phyloP scores from a whole-genome alignment of 2,113 vertebrate genomes.

The Pao palembangensis region DNA sequence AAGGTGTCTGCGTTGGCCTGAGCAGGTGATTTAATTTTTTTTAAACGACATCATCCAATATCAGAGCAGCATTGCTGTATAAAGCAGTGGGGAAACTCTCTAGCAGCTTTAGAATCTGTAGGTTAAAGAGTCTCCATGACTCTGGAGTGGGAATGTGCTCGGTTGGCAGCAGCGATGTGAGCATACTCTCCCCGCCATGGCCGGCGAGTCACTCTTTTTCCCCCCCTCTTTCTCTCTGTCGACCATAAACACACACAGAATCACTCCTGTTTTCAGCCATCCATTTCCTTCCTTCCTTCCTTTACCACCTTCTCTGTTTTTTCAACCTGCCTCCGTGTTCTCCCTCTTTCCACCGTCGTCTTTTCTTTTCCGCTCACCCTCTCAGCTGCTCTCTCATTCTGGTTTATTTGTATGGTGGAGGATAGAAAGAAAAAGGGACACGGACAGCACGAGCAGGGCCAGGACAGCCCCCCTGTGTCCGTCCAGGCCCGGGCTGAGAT shows the following conservation, averaged over 20 bases:
- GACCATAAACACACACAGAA: constrained; percentile 28
- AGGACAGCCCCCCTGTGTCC: constrained; percentile 63
- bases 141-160: constrained; percentile 64
- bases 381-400: constrained; percentile 45
- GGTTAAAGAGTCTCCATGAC: constrained; percentile 65
- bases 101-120: constrained; percentile 46
- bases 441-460: constrained; percentile 49
- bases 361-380: constrained; percentile 22
- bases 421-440: constrained; percentile 39
- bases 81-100: constrained; percentile 1
- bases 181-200: constrained; percentile 61
- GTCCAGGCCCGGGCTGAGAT: constrained; percentile 60
- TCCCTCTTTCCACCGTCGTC: constrained; percentile 18
- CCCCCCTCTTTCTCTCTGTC: constrained; percentile 26
- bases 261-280: constrained; percentile 45
- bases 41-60: neutral
- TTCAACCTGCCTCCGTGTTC: constrained; percentile 8
- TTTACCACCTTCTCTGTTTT: constrained; percentile 7
- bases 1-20: neutral
- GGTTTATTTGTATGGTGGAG: constrained; percentile 62
- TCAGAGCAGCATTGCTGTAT: neutral
- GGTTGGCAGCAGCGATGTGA: constrained; percentile 58
- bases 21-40: neutral
- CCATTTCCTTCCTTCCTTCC: constrained; percentile 37
- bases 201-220: constrained; percentile 47